phyloP scores from a whole-genome alignment of 2,797 vertebrate species.

The Oryzias sinensis region DNA sequence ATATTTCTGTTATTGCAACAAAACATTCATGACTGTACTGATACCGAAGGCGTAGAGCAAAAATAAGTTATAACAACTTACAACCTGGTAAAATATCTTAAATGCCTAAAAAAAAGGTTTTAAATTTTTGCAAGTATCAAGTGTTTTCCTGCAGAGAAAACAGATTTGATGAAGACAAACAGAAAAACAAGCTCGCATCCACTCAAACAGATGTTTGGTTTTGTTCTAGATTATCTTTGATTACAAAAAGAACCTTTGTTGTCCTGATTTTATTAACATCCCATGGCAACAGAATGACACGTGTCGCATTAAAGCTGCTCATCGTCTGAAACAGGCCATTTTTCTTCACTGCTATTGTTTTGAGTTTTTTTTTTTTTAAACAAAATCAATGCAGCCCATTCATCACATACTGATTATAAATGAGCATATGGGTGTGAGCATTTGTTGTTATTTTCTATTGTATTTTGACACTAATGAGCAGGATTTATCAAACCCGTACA shows the following conservation, averaged over 20 bases:
- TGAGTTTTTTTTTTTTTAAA: slow-evolving; percentile 30
- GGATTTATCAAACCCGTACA: slow-evolving; percentile 64
- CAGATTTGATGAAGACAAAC: slow-evolving; percentile 8
- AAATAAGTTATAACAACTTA: too few species aligned
- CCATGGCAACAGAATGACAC: slow-evolving; percentile 12
- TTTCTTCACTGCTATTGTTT: slow-evolving; percentile 68
- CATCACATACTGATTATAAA: slow-evolving; percentile 65
- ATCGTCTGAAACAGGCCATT: slow-evolving; percentile 59
- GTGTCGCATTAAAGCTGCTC: slow-evolving; percentile 26
- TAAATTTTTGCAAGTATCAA: too few species aligned
- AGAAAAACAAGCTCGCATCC: slow-evolving; percentile 8
- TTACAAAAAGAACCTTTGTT: slow-evolving; percentile 8
- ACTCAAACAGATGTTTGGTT: slow-evolving; percentile 12
- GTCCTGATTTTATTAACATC: slow-evolving; percentile 12
- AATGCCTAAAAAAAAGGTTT: too few species aligned
- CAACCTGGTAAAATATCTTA: too few species aligned
- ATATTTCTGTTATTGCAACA: too few species aligned
- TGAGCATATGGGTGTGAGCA: slow-evolving; percentile 65
- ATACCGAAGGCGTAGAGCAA: too few species aligned
- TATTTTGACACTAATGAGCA: slow-evolving; percentile 28
- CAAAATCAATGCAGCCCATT: slow-evolving; percentile 67
- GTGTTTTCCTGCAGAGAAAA: neutral
- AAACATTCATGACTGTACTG: too few species aligned
- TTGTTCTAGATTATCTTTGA: slow-evolving; percentile 7
- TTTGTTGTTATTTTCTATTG: slow-evolving; percentile 53